Conservation (phyloP, 2,797 vertebrate genomes). For the Liparis tanakae region DNA sequence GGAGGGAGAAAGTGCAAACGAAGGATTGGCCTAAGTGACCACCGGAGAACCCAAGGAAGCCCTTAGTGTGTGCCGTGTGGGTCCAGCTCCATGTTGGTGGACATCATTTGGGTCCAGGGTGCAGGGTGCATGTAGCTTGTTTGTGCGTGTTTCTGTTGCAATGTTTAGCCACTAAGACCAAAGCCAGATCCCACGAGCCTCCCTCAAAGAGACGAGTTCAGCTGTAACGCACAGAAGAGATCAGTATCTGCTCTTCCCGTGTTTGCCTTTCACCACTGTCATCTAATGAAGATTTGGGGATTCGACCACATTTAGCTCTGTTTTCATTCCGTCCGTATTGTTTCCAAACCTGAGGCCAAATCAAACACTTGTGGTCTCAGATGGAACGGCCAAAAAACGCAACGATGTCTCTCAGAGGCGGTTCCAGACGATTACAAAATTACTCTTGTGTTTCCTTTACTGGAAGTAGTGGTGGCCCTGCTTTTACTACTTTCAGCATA, state of each 20-base stretch:
- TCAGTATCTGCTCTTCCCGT: slow-evolving; percentile 60
- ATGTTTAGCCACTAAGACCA: slow-evolving; percentile 48
- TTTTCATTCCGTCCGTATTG: slow-evolving; percentile 69
- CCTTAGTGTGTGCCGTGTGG: slow-evolving; percentile 68
- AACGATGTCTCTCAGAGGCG: slow-evolving; percentile 59
- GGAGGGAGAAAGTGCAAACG: slow-evolving; percentile 60
- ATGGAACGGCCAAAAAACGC: slow-evolving; percentile 62
- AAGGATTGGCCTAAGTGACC: slow-evolving; percentile 36
- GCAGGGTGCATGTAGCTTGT: no score
- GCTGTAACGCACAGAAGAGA: slow-evolving; percentile 51
- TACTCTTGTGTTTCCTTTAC: slow-evolving; percentile 22
- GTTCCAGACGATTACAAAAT: slow-evolving; percentile 57
- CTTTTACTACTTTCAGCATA: slow-evolving; percentile 36
- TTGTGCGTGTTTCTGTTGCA: slow-evolving; percentile 49
- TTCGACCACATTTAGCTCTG: slow-evolving; percentile 68
- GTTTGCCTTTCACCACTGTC: slow-evolving; percentile 52
- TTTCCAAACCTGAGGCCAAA: slow-evolving; percentile 79
- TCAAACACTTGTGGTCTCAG: slow-evolving; percentile 69
- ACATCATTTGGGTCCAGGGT: slow-evolving; percentile 43
- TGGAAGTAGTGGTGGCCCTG: slow-evolving; percentile 17
- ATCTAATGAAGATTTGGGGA: slow-evolving; percentile 66
- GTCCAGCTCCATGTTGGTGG: slow-evolving; percentile 51
- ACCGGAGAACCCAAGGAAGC: slow-evolving; percentile 58
- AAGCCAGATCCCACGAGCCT: slow-evolving; percentile 25
- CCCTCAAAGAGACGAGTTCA: slow-evolving; percentile 53